Evolutionary conservation across 2,797 vertebrate species (phyloP).

Genomic region (Acanthurus tractus): DNA sequence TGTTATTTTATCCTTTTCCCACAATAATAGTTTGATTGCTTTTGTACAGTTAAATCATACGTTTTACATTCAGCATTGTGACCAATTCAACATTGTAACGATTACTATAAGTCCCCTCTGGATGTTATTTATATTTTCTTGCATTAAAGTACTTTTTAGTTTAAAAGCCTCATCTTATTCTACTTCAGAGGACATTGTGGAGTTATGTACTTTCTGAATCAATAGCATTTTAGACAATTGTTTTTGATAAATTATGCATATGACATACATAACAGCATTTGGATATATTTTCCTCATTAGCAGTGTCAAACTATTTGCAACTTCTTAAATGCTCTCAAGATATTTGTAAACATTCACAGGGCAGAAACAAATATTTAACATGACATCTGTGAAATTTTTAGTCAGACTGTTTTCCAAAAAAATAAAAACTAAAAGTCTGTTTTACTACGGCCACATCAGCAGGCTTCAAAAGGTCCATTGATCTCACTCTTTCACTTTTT

Average conservation of each 20-base stretch:
- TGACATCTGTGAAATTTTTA: slow-evolving; percentile 52
- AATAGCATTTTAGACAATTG: slow-evolving; percentile 31
- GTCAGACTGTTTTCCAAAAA: slow-evolving; percentile 21
- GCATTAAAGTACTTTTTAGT: slow-evolving; percentile 24
- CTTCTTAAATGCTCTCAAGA: slow-evolving; percentile 58
- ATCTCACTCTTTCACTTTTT: slow-evolving; percentile 48
- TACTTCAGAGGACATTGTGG: slow-evolving; percentile 6
- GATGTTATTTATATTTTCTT: slow-evolving; percentile 18
- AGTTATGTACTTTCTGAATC: slow-evolving; percentile 7
- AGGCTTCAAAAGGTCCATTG: slow-evolving; percentile 57
- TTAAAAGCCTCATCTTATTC: slow-evolving; percentile 25
- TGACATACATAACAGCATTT: slow-evolving; percentile 36
- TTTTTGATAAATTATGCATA: slow-evolving; percentile 52
- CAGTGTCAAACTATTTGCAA: slow-evolving; percentile 49
- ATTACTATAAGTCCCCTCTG: slow-evolving; percentile 12
- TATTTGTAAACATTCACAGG: slow-evolving; percentile 66
- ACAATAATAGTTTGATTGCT: slow-evolving; percentile 1
- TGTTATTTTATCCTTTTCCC: slow-evolving; percentile 1
- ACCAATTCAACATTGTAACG: slow-evolving; percentile 29
- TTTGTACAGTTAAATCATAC: slow-evolving; percentile 24
- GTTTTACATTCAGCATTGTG: slow-evolving; percentile 60
- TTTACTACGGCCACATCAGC: slow-evolving; percentile 56
- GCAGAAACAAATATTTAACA: slow-evolving; percentile 42
- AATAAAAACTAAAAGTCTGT: slow-evolving; percentile 19
- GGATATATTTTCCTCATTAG: slow-evolving; percentile 41